Evolutionary conservation across 35 echinoderm and acorn worm species (phyloP).

Genomic region (Holothuria glaberrima): DNA sequence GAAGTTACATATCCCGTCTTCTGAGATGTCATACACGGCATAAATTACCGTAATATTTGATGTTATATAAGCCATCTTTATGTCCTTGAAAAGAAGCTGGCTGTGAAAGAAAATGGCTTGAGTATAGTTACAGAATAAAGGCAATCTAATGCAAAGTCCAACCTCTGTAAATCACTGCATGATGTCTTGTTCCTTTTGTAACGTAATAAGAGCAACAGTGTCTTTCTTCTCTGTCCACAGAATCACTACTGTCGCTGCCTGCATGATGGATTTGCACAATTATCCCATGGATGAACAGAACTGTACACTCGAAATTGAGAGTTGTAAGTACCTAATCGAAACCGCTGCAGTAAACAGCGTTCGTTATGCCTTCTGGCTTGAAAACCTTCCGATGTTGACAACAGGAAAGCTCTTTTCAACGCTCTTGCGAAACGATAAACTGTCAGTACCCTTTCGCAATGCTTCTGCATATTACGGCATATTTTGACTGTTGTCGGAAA

Average conservation of each 20-base stretch:
- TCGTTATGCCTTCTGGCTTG: constrained; percentile 30
- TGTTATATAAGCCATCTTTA: too few relatives aligned
- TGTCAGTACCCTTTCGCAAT: neutral
- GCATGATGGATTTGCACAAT: constrained; percentile 95
- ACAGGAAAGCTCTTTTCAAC: neutral
- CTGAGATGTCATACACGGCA: too few relatives aligned
- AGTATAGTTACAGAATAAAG: too few relatives aligned
- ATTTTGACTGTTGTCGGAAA: neutral
- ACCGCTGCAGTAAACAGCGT: constrained; percentile 21
- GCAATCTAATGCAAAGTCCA: too few relatives aligned
- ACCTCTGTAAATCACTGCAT: too few relatives aligned
- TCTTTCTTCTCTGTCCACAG: constrained; percentile 42
- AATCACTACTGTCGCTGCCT: constrained; percentile 94
- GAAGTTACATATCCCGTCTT: too few relatives aligned
- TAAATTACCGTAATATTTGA: too few relatives aligned
- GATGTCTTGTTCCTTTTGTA: too few relatives aligned
- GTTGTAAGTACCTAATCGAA: constrained; percentile 87
- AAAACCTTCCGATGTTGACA: constrained; percentile 12
- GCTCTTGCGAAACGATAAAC: neutral
- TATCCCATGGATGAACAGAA: constrained; percentile 98
- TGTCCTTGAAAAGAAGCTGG: too few relatives aligned
- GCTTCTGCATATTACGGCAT: neutral
- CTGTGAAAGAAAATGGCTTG: too few relatives aligned
- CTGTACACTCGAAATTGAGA: constrained; percentile 97
- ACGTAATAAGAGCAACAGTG: neutral